phyloP scores from a whole-genome alignment of 1,140 invertebrate genomes.

The Leptopilina boulardi region DNA sequence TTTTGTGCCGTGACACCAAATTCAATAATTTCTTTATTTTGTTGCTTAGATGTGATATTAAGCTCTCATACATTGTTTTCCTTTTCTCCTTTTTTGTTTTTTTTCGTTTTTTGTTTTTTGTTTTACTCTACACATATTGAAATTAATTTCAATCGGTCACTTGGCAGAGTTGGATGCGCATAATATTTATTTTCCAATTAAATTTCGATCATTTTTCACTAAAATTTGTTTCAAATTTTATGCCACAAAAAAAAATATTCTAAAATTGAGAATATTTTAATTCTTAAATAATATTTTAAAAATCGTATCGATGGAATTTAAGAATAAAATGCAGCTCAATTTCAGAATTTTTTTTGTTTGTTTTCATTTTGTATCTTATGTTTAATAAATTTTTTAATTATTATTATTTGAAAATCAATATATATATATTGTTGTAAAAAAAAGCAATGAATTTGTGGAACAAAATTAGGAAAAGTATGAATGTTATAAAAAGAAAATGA shows the following conservation, averaged over 20 bases:
- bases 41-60: slow-evolving; percentile 45
- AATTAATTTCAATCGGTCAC: slow-evolving; percentile 13
- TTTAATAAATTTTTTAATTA: too few relatives aligned
- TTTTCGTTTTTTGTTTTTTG: slow-evolving; percentile 22
- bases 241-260: too few relatives aligned
- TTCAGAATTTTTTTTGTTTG: too few relatives aligned
- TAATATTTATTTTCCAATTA: background rate
- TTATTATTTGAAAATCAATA: too few relatives aligned
- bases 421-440: too few relatives aligned
- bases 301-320: too few relatives aligned
- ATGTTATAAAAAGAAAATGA: background rate
- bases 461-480: background rate
- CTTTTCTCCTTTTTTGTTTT: background rate
- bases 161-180: background rate
- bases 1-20: slow-evolving; percentile 45
- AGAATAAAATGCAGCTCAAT: too few relatives aligned
- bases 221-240: too few relatives aligned
- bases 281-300: too few relatives aligned
- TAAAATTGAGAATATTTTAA: too few relatives aligned
- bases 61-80: slow-evolving; percentile 39
- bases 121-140: slow-evolving; percentile 32
- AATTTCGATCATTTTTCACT: too few relatives aligned
- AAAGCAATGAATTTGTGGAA: background rate
- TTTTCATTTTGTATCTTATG: too few relatives aligned
- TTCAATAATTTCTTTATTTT: slow-evolving; percentile 43